These are phyloP conservation scores for Leptinotarsa juncta DNA, from an alignment of 2,888 invertebrate genomes.

Conservation along the genomic window DNA sequence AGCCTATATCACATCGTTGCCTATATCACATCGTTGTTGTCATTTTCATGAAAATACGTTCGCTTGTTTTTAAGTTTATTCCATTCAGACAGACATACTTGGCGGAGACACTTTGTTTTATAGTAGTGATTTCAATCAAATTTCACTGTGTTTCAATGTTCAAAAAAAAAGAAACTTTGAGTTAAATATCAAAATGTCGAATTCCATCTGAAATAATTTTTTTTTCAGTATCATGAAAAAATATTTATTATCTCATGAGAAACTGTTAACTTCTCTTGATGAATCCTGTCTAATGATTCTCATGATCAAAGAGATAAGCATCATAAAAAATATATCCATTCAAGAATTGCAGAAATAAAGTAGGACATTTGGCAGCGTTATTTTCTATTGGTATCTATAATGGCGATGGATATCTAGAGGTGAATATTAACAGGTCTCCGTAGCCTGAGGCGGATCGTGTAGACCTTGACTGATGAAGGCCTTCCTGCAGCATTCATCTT, in stretches of 20 bases:
- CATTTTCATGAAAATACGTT: too few relatives aligned
- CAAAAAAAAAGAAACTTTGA: too few relatives aligned
- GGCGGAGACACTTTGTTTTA: too few relatives aligned
- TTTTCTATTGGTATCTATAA: conserved; percentile 49
- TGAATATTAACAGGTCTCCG: conserved; percentile 46
- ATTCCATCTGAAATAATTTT: too few relatives aligned
- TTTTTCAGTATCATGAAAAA: background rate
- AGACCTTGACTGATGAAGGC: conserved; percentile 59
- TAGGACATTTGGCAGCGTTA: conserved; percentile 41
- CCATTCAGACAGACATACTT: too few relatives aligned
- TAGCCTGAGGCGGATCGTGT: conserved; percentile 55
- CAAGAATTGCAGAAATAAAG: conserved; percentile 30
- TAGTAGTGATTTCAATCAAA: too few relatives aligned
- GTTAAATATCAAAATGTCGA: too few relatives aligned
- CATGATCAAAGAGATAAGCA: conserved; percentile 4
- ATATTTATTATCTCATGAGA: background rate
- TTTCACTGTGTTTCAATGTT: too few relatives aligned
- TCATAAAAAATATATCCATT: conserved; percentile 2
- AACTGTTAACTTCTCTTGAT: background rate
- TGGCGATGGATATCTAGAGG: conserved; percentile 51
- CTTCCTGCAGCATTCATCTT: conserved; percentile 60
- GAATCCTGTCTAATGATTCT: background rate
- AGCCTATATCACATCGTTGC: too few relatives aligned
- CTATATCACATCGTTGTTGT: too few relatives aligned
- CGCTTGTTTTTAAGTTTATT: too few relatives aligned